Evolutionary conservation across 2,888 invertebrate genomes (phyloP).

Genomic region (Julus scandinavius): DNA sequence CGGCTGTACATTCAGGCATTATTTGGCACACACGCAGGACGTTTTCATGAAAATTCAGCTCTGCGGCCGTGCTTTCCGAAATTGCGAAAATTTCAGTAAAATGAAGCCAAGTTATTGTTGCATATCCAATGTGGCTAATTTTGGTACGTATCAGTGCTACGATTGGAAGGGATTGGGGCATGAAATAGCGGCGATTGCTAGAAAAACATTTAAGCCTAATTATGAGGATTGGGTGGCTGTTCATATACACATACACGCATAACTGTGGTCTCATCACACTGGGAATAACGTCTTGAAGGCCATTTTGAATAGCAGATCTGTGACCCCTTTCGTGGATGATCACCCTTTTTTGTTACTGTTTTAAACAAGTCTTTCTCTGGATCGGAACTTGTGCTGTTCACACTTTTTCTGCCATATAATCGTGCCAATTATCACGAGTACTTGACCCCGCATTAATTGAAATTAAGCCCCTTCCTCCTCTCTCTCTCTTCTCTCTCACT

Average conservation of each 20-base stretch:
- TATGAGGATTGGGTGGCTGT: constrained; percentile 43
- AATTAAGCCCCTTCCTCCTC: constrained; percentile 25
- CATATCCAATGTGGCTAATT: constrained; percentile 51
- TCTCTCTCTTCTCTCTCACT: too few species aligned
- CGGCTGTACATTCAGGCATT: neutral
- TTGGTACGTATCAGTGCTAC: constrained; percentile 48
- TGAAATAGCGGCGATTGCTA: constrained; percentile 4
- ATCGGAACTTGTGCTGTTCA: neutral
- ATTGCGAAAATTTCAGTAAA: constrained; percentile 14
- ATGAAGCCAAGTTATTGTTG: constrained; percentile 21
- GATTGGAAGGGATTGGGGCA: constrained; percentile 4
- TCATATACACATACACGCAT: constrained; percentile 19
- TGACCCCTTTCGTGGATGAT: constrained; percentile 49
- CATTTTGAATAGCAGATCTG: constrained; percentile 54
- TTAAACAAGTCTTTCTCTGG: neutral
- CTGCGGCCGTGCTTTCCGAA: neutral
- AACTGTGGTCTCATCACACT: constrained; percentile 45
- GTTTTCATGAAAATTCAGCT: constrained; percentile 9
- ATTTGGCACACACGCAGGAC: constrained; percentile 33
- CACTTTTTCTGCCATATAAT: constrained; percentile 30
- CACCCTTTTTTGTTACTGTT: neutral
- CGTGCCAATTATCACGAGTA: constrained; percentile 10
- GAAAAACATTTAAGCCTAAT: constrained; percentile 48
- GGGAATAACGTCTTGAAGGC: constrained; percentile 53
- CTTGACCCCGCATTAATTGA: constrained; percentile 26